Conservation (phyloP, 2,888 invertebrate genomes). For the Morinoia aosen region DNA sequence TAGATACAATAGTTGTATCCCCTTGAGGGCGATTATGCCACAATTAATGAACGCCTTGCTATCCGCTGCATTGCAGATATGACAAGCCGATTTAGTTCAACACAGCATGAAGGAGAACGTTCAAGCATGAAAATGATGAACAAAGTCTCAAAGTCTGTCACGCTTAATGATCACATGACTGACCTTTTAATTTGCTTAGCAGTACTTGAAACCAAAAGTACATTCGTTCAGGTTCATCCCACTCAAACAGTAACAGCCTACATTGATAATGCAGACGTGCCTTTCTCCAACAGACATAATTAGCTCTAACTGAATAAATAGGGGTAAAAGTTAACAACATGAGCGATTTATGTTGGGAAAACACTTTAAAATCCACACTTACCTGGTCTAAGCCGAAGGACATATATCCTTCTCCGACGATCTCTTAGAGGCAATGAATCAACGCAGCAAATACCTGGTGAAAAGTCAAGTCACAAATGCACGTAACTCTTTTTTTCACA, state of each 20-base stretch:
- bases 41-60: not conserved
- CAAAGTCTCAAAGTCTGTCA: no score
- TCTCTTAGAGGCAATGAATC: not conserved
- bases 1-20: no score
- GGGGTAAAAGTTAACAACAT: not conserved
- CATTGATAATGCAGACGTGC: not conserved
- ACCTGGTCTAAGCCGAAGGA: not conserved
- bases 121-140: not conserved
- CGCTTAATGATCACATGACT: not conserved
- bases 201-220: not conserved
- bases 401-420: not conserved
- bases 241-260: not conserved
- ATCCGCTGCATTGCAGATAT: not conserved
- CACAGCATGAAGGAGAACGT: not conserved
- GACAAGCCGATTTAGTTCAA: not conserved
- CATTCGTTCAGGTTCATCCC: not conserved
- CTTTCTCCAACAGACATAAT: not conserved
- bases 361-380: not conserved
- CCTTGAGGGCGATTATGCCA: no score
- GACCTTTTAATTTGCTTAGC: not conserved
- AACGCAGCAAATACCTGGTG: no score
- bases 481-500: no score
- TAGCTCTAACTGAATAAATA: not conserved
- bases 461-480: no score
- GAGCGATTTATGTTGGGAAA: not conserved